Evolutionary conservation across 2,113 vertebrate genomes (phyloP).

Genomic region (Actenoides lindsayi): DNA sequence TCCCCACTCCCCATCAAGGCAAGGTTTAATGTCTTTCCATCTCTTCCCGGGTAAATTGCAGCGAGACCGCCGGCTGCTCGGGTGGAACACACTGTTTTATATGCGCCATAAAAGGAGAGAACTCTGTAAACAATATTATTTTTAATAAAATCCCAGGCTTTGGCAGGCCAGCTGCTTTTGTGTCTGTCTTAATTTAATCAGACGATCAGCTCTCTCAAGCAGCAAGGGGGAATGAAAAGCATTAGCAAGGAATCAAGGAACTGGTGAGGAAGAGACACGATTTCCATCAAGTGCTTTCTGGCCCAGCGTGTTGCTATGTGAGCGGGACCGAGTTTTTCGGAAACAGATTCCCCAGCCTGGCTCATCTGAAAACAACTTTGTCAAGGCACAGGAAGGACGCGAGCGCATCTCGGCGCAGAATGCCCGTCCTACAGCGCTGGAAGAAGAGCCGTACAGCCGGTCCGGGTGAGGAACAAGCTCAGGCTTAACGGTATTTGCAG

Average conservation of each 20-base stretch:
- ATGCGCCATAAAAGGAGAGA: conserved; percentile 54
- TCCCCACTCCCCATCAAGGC: neutral
- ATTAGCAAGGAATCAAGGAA: conserved; percentile 61
- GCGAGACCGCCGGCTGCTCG: neutral
- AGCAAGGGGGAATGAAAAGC: conserved; percentile 50
- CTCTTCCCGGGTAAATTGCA: conserved; percentile 7
- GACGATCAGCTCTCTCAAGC: conserved; percentile 59
- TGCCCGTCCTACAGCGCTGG: rapidly evolving
- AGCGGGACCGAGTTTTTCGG: neutral
- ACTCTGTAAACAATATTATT: conserved; percentile 67
- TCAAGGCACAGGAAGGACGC: neutral
- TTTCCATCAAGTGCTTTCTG: conserved; percentile 45
- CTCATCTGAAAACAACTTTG: neutral
- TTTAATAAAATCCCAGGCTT: conserved; percentile 70
- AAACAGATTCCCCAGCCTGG: neutral
- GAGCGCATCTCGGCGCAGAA: neutral
- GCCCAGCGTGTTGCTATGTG: conserved; percentile 1
- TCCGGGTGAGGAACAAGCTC: rapidly evolving
- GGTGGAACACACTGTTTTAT: conserved; percentile 45
- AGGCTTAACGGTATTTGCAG: neutral
- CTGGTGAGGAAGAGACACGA: conserved; percentile 35
- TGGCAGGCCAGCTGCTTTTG: conserved; percentile 63
- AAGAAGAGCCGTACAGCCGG: neutral
- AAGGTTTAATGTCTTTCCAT: conserved; percentile 55
- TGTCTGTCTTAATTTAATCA: conserved; percentile 72